These are phyloP conservation scores for Oligia latruncula DNA, from an alignment of 2,888 invertebrate species.

Conservation along the genomic window DNA sequence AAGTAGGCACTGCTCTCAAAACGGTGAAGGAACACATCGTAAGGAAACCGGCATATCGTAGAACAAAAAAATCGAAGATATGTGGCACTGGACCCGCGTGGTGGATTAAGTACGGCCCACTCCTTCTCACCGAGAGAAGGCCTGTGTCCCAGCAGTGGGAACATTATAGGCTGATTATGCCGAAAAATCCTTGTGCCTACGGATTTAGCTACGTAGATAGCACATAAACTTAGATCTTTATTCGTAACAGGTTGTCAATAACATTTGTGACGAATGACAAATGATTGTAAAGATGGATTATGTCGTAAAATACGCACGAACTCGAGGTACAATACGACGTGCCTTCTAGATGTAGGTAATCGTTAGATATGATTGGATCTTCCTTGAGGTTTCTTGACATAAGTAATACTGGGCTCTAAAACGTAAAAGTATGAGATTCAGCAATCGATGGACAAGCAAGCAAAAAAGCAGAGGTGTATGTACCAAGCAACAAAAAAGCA, in stretches of 20 bases:
- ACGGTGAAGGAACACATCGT: neutral
- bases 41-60: neutral
- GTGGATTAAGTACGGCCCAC: neutral
- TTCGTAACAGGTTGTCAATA: conserved; percentile 48
- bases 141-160: neutral
- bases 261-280: conserved; percentile 54
- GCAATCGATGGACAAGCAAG: neutral
- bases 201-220: neutral
- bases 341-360: conserved; percentile 20
- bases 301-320: conserved; percentile 35
- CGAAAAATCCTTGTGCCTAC: neutral
- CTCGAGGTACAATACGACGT: conserved; percentile 29
- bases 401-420: conserved; percentile 2
- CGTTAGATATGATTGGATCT: conserved; percentile 25
- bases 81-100: too few species aligned
- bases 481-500: neutral
- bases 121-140: neutral
- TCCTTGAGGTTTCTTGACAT: conserved; percentile 5
- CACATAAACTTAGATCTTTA: conserved; percentile 36
- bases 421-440: neutral
- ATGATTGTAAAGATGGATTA: conserved; percentile 41
- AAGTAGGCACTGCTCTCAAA: neutral
- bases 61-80: neutral
- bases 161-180: neutral
- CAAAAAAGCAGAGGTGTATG: neutral